Evolutionary conservation across 2,113 vertebrate species (phyloP), one percentile per base, ranked within the genome.

Genomic region (Tetrax tetrax): DNA sequence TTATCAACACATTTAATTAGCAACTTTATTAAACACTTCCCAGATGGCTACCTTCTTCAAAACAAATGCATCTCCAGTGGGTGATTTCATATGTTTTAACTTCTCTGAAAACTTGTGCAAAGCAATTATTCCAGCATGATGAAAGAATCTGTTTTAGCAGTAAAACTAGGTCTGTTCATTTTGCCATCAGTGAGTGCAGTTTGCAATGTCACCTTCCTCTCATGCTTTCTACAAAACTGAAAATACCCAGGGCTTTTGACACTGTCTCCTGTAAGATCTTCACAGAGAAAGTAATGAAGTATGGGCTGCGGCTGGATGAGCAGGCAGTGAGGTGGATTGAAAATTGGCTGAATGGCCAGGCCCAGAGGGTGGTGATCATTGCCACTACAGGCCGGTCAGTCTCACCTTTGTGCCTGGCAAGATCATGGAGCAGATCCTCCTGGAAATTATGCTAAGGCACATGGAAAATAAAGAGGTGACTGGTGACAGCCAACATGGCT

Each of bases 1-100:
- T 77, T 96, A 95, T 96, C 92, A 97, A 97, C 95, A 96, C 90
- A 81, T 97, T 92, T 97, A 97, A 97, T 97, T 96, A 89, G 51
- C 48, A 13, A 48, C 37, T 31, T 77, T 81, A 86, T 94, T 96
- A 95, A 89, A 66, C 38, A 43, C 68, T 89, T 93, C 79, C 93
- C 91, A 65, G 41, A 53, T 60, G 66, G 28, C 33, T 87, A 71
- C 14, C 21, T 77, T 96, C 90, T 92, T 47, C 65, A 89, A 93
- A 96, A 84, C 71, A 96, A 81, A 91, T 79, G 31, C 81, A 24
- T 94, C 86, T 91, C 69, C 31, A 64, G 60, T 80, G 53, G 31
- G 31, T 96, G 68, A 93, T 53, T 69, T 96, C 38, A 79, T 75
- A 48, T 47, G 50, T 20, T 96, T 95, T 65, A 96, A 95, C 94